Conservation (phyloP, 2,888 invertebrate genomes). For the Dryomyza anilis region DNA sequence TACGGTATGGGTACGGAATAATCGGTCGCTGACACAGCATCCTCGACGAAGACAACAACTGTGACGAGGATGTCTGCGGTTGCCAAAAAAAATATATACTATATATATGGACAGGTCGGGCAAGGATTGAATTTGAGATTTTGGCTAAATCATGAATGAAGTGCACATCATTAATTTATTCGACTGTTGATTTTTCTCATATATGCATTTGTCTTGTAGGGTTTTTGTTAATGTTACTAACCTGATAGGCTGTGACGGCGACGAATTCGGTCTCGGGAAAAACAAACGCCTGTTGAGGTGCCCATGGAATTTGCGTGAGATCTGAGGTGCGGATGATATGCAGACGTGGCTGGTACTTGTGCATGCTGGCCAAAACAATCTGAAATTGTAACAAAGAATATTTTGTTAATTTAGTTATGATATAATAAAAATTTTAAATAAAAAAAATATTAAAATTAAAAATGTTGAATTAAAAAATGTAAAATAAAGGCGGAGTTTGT, state of each 20-base stretch:
- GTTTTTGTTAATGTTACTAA: constrained; percentile 54
- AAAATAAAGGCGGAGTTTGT: no score
- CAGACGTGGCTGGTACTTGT: constrained; percentile 91
- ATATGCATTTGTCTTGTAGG: not conserved
- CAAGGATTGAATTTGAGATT: not conserved
- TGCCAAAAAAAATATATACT: not conserved
- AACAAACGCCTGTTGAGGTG: constrained; percentile 70
- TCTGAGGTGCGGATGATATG: constrained; percentile 83
- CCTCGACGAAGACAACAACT: no score
- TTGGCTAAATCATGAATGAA: constrained; percentile 23
- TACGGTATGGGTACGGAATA: not conserved
- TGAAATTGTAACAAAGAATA: constrained; percentile 54
- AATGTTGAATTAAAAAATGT: not conserved
- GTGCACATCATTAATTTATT: no score
- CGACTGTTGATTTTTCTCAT: not conserved
- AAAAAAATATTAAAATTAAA: not conserved
- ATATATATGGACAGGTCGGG: not conserved
- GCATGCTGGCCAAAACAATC: constrained; percentile 95
- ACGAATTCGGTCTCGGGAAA: constrained; percentile 90
- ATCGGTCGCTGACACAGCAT: no score
- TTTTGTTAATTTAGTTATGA: not conserved
- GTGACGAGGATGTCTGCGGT: not conserved
- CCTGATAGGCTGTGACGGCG: constrained; percentile 97
- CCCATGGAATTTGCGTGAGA: constrained; percentile 72
- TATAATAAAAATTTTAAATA: not conserved